Evolutionary conservation across 2,797 vertebrate genomes (phyloP), one percentile per base, ranked within the genome.

Genomic region (Melanotaenia boesemani): DNA sequence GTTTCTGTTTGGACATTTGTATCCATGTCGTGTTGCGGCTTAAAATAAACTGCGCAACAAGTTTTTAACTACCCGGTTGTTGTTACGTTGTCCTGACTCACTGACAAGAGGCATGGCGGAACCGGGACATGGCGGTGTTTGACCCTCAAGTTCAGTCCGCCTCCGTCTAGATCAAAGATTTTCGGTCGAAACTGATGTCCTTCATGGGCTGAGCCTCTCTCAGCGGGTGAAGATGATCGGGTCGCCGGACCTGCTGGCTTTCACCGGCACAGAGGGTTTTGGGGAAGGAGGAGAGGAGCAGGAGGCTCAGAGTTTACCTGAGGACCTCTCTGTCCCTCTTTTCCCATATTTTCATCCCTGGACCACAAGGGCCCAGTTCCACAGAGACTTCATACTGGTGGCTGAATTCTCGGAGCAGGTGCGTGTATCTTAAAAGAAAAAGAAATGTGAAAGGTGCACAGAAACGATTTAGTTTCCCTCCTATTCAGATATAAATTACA

Each of bases 321-420:
- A 98, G 64, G 97, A 97, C 60, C 94, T 98, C 48, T 97, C 95
- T 0, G 93, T 98, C 56, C 96, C 97, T 0, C 94, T 94, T 0
- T 87, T 93, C 13, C 93, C 96, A 0, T 86, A 93, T 0, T 36
- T 90, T 16, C 94, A 96, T 77, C 98, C 98, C 4, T 99, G 98
- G 98, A 93, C 88, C 82, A 91, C 91, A 87, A 75, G 93, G 16
- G 95, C 96, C 69, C 95, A 92, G 77, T 99, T 99, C 72, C 90
- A 89, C 41, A 90, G 95, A 64, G 98, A 99, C 87, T 99, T 99
- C 89, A 96, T 99, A 44, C 95, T 99, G 67, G 96, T 99, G 92
- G 96, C 97, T 0, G 98, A 99, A 67, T 99, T 99, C 92, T 99
- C 97, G 0, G 98, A 99, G 82, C 96, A 99, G 92, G 97, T 99